Percentiles rank a stretch among this genome's conserved stretches.
Conservation (phyloP, 2,888 invertebrate genomes). For the Andrena marginata region DNA sequence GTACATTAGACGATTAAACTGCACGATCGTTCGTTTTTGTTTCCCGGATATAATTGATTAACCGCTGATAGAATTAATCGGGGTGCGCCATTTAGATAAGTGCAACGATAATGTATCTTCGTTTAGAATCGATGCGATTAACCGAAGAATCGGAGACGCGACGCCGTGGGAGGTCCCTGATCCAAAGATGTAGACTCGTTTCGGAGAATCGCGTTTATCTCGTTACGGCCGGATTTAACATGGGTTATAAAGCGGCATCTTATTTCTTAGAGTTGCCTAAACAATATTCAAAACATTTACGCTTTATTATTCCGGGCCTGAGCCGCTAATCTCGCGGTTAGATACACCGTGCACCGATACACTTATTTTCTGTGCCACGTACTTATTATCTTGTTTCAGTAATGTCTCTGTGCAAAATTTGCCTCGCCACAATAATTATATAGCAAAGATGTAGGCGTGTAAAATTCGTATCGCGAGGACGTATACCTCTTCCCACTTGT, state of each 20-base stretch:
- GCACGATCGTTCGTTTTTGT: not conserved
- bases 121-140: constrained; percentile 38
- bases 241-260: not conserved
- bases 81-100: not conserved
- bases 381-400: not conserved
- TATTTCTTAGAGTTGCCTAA: constrained; percentile 11
- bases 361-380: not conserved
- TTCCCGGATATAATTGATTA: constrained; percentile 5
- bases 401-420: not conserved
- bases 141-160: constrained; percentile 31
- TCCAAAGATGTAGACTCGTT: constrained; percentile 38
- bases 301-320: not conserved
- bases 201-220: constrained; percentile 50
- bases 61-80: not conserved
- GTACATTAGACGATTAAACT: constrained; percentile 54
- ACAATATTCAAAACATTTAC: constrained; percentile 4
- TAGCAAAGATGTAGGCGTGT: not conserved
- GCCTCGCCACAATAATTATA: not conserved
- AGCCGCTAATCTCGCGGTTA: not conserved
- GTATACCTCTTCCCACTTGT: constrained; percentile 56
- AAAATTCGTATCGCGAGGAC: constrained; percentile 23
- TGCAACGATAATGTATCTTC: constrained; percentile 1
- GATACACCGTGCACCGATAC: not conserved
- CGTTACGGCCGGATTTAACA: constrained; percentile 1
- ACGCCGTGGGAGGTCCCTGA: constrained; percentile 54